phyloP scores from a whole-genome alignment of 2,797 vertebrate genomes.

The Tinamus major region DNA sequence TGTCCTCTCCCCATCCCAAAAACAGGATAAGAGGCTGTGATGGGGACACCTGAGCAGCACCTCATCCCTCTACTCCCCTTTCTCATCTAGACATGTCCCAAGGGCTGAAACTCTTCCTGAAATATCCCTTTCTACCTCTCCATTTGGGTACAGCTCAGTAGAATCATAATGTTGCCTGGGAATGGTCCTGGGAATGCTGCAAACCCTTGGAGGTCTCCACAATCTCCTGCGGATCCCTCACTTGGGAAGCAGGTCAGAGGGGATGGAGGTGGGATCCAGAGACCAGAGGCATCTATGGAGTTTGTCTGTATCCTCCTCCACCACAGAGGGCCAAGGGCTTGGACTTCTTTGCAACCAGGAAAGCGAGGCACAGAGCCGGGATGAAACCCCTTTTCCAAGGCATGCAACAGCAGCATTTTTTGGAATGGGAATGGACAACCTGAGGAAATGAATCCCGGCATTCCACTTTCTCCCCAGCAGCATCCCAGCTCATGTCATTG shows the following conservation, averaged over 20 bases:
- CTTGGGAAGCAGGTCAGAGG: neutral
- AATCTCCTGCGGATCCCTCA: fast-evolving
- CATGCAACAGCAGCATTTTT: neutral
- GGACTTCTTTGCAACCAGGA: neutral
- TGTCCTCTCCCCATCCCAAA: neutral
- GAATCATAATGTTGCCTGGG: neutral
- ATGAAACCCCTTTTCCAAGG: neutral
- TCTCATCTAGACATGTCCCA: neutral
- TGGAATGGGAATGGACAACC: fast-evolving
- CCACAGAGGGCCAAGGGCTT: fast-evolving
- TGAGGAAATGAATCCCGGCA: neutral
- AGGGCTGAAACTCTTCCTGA: fast-evolving
- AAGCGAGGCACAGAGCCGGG: fast-evolving
- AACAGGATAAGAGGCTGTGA: neutral
- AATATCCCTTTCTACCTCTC: no score
- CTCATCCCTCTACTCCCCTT: neutral
- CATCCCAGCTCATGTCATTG: neutral
- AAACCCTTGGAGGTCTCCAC: fast-evolving
- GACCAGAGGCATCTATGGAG: fast-evolving
- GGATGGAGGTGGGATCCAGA: neutral
- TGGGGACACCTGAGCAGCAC: neutral
- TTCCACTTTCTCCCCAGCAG: neutral
- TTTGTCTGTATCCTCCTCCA: fast-evolving
- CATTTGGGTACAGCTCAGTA: neutral
- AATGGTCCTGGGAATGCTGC: neutral